These are phyloP conservation scores for Rynchops niger DNA, from an alignment of 2,113 vertebrate genomes.

Conservation along the genomic window DNA sequence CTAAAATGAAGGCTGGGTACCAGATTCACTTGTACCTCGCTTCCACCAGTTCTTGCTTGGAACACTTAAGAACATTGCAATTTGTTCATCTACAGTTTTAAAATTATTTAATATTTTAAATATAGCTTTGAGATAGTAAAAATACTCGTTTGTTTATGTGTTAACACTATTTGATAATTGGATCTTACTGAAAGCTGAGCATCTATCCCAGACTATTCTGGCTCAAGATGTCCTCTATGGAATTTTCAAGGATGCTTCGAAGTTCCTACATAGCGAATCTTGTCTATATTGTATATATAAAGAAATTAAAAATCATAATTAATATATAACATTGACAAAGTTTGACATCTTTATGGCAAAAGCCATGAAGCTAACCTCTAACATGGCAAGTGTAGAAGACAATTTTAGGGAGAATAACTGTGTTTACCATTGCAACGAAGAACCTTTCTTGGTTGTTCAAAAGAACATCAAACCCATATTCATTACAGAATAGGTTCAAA, in stretches of 20 bases:
- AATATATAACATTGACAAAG: neutral
- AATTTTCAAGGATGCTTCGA: neutral
- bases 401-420: neutral
- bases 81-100: neutral
- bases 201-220: neutral
- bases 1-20: neutral
- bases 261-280: neutral
- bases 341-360: neutral
- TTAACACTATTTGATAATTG: neutral
- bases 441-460: neutral
- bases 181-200: neutral
- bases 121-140: neutral
- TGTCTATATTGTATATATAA: neutral
- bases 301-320: neutral
- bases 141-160: neutral
- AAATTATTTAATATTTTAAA: neutral
- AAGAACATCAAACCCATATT: neutral
- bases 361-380: neutral
- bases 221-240: neutral
- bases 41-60: neutral
- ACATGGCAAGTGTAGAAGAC: rapidly evolving
- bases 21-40: neutral
- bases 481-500: neutral
- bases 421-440: neutral
- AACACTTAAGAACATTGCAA: neutral